These are phyloP conservation scores for Thera britannica DNA, from an alignment of 2,888 invertebrate species.

Conservation along the genomic window DNA sequence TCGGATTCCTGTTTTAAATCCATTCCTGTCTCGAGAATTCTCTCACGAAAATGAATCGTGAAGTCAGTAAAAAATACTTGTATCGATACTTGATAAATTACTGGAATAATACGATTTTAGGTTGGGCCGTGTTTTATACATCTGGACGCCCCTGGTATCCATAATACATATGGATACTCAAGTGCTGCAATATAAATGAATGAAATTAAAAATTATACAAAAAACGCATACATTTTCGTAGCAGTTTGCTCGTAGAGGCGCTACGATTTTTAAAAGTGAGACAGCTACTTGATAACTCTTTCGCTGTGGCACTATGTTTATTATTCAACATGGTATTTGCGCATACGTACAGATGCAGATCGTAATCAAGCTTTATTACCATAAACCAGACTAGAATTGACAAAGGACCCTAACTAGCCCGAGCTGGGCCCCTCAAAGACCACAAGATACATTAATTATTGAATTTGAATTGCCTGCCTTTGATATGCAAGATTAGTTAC, in stretches of 20 bases:
- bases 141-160: too few species aligned
- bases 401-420: slow-evolving; percentile 52
- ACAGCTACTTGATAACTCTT: slow-evolving; percentile 2
- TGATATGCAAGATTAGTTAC: slow-evolving; percentile 26
- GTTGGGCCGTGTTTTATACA: too few species aligned
- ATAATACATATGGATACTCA: too few species aligned
- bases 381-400: slow-evolving; percentile 51
- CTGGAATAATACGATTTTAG: background rate
- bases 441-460: slow-evolving; percentile 33
- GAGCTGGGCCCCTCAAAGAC: slow-evolving; percentile 18
- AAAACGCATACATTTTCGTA: background rate
- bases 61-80: slow-evolving; percentile 17
- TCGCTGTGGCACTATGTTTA: slow-evolving; percentile 16
- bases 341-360: slow-evolving; percentile 35
- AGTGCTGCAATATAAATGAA: too few species aligned
- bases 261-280: slow-evolving; percentile 7
- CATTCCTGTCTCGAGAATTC: slow-evolving; percentile 50
- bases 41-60: slow-evolving; percentile 43
- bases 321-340: slow-evolving; percentile 27
- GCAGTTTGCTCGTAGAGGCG: background rate
- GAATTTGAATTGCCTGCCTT: slow-evolving; percentile 22
- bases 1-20: slow-evolving; percentile 61
- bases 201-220: background rate
- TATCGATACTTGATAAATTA: slow-evolving; percentile 22
- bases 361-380: slow-evolving; percentile 54